Evolutionary conservation across 2,888 invertebrate species (phyloP), one percentile per base, ranked within the genome.

Genomic region (Thereva nobilitata): DNA sequence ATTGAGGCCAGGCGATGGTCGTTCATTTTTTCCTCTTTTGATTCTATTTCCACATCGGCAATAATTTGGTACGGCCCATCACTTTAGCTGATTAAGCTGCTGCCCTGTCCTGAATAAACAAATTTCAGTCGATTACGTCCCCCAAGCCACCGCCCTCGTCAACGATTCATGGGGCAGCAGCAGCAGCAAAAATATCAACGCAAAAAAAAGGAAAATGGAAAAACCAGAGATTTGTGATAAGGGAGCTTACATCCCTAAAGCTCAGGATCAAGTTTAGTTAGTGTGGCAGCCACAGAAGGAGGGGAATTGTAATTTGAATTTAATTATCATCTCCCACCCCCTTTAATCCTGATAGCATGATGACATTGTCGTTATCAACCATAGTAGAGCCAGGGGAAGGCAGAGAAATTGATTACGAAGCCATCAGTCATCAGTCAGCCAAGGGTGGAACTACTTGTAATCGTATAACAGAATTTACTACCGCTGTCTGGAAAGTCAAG

Each of bases 41-140:
- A 23, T 23, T 23, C 23, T 23, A 59, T 59, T 59, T 59, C 47
- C 57, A 12, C 47, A 37, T 59, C 40, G 57, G 47, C 61, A 61
- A 50, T 50, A 61, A 61, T 61, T 61, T 23, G 50, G 12, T 50
- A 61, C 50, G 49, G 42, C 61, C 61, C 49, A 61, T 50, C 61
- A 61, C 61, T 50, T 41, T 50, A 61, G 50, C 50, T 49, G 61
- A 61, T 61, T 61, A 61, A 61, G 50, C 50, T 50, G 50, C 50
- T 50, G 50, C 50, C 61, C 50, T 50, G 61, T 50, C 41, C 41
- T 50, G 61, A 61, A 50, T 50, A 49, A 61, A 61, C 49, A 61
- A 61, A 61, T 50, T 23, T 50, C 12, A 61, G 50, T 50, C 61
- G 40, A 61, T 50, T 61, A 50, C 40, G 23, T 23, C 23, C 1